These are phyloP conservation scores for Chromis chromis DNA, from an alignment of 2,797 vertebrate species.

Conservation along the genomic window DNA sequence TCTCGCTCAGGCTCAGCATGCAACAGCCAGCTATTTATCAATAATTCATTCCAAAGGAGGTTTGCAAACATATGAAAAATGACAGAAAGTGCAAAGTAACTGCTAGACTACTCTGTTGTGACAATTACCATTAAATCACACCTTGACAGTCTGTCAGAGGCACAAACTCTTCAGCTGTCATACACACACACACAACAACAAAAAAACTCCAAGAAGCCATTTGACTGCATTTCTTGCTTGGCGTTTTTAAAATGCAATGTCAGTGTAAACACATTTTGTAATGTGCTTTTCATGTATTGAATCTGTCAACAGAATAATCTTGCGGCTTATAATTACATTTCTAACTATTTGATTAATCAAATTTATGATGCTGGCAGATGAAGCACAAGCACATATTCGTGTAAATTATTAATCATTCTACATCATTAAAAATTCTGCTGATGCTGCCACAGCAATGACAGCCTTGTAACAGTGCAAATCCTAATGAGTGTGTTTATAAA, in stretches of 20 bases:
- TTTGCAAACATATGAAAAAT: constrained; percentile 77
- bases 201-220: background rate
- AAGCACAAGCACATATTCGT: constrained; percentile 42
- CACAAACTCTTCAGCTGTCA: background rate
- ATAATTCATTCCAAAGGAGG: constrained; percentile 79
- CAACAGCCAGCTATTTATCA: constrained; percentile 83
- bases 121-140: constrained; percentile 29
- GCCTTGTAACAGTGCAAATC: constrained; percentile 9
- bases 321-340: constrained; percentile 31
- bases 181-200: background rate
- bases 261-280: constrained; percentile 5
- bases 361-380: constrained; percentile 43
- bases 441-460: constrained; percentile 46
- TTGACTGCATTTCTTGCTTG: background rate
- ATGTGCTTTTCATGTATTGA: constrained; percentile 7
- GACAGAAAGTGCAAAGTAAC: constrained; percentile 66
- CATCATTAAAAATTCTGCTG: constrained; percentile 60
- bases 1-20: constrained; percentile 68
- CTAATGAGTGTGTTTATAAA: constrained; percentile 32
- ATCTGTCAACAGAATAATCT: constrained; percentile 22
- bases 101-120: constrained; percentile 45
- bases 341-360: constrained; percentile 46
- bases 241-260: constrained; percentile 2
- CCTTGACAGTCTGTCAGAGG: constrained; percentile 12
- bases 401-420: constrained; percentile 69